phyloP scores from a whole-genome alignment of 2,113 vertebrate genomes.

The Cathartes aura region DNA sequence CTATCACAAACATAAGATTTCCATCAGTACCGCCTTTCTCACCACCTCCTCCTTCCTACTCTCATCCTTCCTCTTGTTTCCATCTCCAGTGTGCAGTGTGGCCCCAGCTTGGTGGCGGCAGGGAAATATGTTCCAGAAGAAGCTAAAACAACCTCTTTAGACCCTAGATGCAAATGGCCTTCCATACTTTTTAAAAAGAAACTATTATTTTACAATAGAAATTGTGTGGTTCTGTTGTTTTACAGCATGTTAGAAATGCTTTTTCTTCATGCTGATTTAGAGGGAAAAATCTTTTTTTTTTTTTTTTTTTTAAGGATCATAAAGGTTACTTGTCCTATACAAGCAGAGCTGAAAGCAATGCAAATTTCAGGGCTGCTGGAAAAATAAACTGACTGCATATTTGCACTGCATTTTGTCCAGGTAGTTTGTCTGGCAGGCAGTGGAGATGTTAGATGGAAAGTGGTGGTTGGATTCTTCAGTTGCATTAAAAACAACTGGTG shows the following conservation, averaged over 20 bases:
- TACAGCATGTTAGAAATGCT: neutral
- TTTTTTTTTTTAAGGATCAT: neutral
- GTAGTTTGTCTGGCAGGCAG: neutral
- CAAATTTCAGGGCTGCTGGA: neutral
- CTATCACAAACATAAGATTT: neutral
- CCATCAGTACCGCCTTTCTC: neutral
- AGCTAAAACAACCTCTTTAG: neutral
- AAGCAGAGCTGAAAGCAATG: neutral
- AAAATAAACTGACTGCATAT: neutral
- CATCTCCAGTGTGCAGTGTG: accelerated
- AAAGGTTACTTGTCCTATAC: neutral
- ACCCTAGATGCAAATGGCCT: neutral
- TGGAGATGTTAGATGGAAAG: neutral
- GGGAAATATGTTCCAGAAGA: neutral
- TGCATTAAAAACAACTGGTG: neutral
- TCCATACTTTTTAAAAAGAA: neutral
- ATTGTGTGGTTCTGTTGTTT: neutral
- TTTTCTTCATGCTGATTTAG: neutral
- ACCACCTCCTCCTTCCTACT: neutral
- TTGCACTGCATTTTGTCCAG: neutral
- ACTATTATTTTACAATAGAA: neutral
- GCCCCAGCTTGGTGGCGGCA: neutral
- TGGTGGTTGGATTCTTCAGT: neutral
- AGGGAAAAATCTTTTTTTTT: neutral
- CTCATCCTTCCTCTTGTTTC: neutral